These are phyloP conservation scores for Hydroisotoma schaefferi DNA, from an alignment of 2,888 invertebrate genomes.

Conservation along the genomic window DNA sequence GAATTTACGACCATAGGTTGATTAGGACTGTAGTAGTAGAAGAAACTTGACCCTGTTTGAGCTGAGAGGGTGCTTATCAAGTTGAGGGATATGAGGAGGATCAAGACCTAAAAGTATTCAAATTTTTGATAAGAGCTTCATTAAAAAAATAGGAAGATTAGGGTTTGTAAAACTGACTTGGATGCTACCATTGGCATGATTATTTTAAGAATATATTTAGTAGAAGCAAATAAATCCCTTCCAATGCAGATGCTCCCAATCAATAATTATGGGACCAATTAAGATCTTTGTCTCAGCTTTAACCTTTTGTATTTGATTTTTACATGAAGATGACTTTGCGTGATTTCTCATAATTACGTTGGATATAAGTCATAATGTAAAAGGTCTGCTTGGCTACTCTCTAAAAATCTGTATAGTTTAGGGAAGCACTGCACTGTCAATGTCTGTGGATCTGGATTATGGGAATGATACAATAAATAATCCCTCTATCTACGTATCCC, in stretches of 20 bases:
- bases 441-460: too few species aligned
- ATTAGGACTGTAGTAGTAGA: slow-evolving; percentile 12
- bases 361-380: too few species aligned
- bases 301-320: too few species aligned
- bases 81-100: not conserved
- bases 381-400: too few species aligned
- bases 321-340: too few species aligned
- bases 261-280: not conserved
- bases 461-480: too few species aligned
- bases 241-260: not conserved
- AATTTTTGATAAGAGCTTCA: not conserved
- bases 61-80: not conserved
- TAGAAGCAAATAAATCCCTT: not conserved
- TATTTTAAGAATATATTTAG: not conserved
- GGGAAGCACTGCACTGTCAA: too few species aligned
- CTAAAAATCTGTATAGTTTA: too few species aligned
- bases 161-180: not conserved
- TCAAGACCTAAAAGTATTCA: not conserved
- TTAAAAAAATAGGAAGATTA: not conserved
- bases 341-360: too few species aligned
- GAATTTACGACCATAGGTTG: slow-evolving; percentile 11
- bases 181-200: not conserved
- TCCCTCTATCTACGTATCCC: too few species aligned
- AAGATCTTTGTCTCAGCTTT: too few species aligned
- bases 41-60: slow-evolving; percentile 12